Evolutionary conservation across 2,888 invertebrate species (phyloP).

Genomic region (Nemotelus pantherinus): DNA sequence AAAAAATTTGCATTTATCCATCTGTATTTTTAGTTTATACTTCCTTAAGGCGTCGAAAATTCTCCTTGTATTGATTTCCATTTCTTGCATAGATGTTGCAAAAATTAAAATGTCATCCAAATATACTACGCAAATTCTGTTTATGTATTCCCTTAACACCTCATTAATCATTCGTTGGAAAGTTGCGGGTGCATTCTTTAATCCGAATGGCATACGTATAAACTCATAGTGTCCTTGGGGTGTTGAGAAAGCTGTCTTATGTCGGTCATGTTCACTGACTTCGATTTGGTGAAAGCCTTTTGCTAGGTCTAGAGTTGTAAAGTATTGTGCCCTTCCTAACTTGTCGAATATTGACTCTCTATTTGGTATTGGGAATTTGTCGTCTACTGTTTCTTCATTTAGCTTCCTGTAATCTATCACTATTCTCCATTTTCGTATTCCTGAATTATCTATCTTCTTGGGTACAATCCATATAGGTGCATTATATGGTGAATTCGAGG

Average conservation of each 20-base stretch:
- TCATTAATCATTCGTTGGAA: slow-evolving; percentile 49
- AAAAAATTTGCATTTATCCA: slow-evolving; percentile 41
- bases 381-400: slow-evolving; percentile 21
- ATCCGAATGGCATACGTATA: slow-evolving; percentile 58
- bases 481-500: slow-evolving; percentile 26
- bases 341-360: slow-evolving; percentile 46
- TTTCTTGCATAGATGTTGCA: slow-evolving; percentile 47
- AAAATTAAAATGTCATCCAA: slow-evolving; percentile 47
- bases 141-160: slow-evolving; percentile 54
- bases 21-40: slow-evolving; percentile 46
- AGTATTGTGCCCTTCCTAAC: slow-evolving; percentile 44
- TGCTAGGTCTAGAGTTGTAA: slow-evolving; percentile 30
- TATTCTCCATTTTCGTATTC: slow-evolving; percentile 12
- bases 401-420: slow-evolving; percentile 29
- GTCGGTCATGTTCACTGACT: slow-evolving; percentile 47
- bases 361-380: slow-evolving; percentile 35
- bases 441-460: slow-evolving; percentile 22
- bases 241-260: slow-evolving; percentile 55
- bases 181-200: slow-evolving; percentile 59
- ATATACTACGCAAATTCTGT: slow-evolving; percentile 51
- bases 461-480: slow-evolving; percentile 26
- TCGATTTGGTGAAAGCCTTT: slow-evolving; percentile 41
- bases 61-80: slow-evolving; percentile 42
- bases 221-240: slow-evolving; percentile 55
- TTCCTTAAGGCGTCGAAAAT: slow-evolving; percentile 45